Base-by-base conservation (phyloP, 2,113 vertebrate species). In the Chelonoidis abingdonii region DNA sequence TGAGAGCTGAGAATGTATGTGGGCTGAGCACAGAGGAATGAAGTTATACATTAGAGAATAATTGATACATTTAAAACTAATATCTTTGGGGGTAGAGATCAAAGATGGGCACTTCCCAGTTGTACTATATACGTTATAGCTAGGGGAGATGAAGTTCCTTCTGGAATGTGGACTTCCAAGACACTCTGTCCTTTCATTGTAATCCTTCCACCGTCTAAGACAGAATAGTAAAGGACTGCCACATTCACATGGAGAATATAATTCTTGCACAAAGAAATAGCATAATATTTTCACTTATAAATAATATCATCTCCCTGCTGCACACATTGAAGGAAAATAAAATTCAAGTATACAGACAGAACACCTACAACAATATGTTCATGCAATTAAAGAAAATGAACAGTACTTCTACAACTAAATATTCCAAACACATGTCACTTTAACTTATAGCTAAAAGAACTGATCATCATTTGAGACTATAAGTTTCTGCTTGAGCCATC, bases 361-460 rank as follows among this genome's bases (percentile, higher is more conserved):
- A 97, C 97, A 97, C 96, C 97, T 97, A 97, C 96, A 95, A 95
- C 96, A 97, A 96, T 97, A 97, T 97, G 97, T 93, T 97, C 96
- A 95, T 76, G 92, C 96, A 97, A 97, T 97, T 97, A 95, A 97
- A 97, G 94, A 95, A 97, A 96, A 97, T 84, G 54, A 97, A 90
- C 17, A 89, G 92, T 87, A 85, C 88, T 96, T 95, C 92, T 88
- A 89, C 92, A 96, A 92, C 14, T 10, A 96, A 96, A 89, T 92
- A 95, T 90, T 96, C 47, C 83, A 87, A 91, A 95, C 59, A 83
- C 27, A 57, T 78, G 69, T 49, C 10, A 87, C 69, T 94, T 94
- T 52, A 91, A 17, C 54, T 97, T 83, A 69, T 81, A 88, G 65
- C 57, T 93, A 91, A 93, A 90, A 21, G 47, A 89, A 59, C 86